Base-by-base conservation (phyloP, 1,140 invertebrate species). In the Brachionus angularis region DNA sequence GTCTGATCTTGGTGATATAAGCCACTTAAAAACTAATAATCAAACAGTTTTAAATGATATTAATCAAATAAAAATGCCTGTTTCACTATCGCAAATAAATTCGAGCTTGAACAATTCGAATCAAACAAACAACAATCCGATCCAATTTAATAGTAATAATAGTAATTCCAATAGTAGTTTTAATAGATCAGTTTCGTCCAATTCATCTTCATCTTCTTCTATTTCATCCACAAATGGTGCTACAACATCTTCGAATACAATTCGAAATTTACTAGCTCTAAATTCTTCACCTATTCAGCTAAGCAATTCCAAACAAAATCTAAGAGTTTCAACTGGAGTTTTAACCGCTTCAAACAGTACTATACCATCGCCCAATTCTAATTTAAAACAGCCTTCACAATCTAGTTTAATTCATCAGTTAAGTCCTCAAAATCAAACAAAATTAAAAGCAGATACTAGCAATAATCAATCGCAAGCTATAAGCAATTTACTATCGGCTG, bases 231-330 rank as follows among this genome's bases (percentile, higher is more conserved):
- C 34, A 23, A 23, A 23, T 2, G 10, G 8, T 12, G 12, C 8
- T 50, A 25, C n/a, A 42, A 42, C 31, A 18, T 64, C 61, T 25
- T 67, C 62, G 0, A 67, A 67, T n/a, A 67, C 62, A 27, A 67
- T 67, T 29, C 42, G 62, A 16, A 67, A 67, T 49, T 46, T 67
- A 23, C 27, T 67, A 21, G 62, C 62, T 2, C 27, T 47, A 46
- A 46, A 46, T 29, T 34, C 42, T 2, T 42, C 62, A 67, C 18
- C 53, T 4, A 18, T 58, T 0, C 33, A 31, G 12, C 16, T 34
- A 7, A 52, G 25, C 7, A 58, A 39, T n/a, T 58, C 53, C 23
- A 31, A 31, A 7, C 33, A 31, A 25, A 58, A 58, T 14, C 53
- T 39, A 33, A 4, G 5, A n/a, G 39, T 12, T 33, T 42, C 39